Conservation (phyloP, 1,140 invertebrate species). For the Portunus trituberculatus region DNA sequence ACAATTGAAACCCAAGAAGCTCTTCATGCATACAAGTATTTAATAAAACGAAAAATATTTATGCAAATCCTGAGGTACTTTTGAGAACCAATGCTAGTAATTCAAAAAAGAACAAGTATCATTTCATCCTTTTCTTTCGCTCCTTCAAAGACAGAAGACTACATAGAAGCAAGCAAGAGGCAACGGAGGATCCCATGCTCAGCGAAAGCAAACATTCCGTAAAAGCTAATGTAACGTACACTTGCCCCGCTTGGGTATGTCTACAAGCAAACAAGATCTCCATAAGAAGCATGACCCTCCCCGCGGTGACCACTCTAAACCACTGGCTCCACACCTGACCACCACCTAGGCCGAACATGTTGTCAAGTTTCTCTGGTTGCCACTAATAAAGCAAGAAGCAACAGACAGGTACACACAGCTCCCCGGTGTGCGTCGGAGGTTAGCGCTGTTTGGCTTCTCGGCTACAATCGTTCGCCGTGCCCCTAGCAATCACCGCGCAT, state of each 20-base stretch:
- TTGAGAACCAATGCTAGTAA: background rate
- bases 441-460: background rate
- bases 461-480: background rate
- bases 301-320: background rate
- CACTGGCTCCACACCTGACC: background rate
- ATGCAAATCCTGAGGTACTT: background rate
- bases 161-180: background rate
- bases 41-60: background rate
- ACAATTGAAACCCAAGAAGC: background rate
- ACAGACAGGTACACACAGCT: slow-evolving; percentile 10
- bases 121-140: background rate
- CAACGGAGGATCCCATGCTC: background rate
- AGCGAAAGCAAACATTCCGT: background rate
- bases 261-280: background rate
- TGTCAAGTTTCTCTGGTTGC: slow-evolving; percentile 6
- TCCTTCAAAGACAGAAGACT: background rate
- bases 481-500: background rate
- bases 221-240: background rate
- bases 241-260: background rate
- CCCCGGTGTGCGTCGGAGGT: background rate
- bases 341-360: background rate
- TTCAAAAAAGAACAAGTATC: background rate
- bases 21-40: background rate
- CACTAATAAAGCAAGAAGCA: slow-evolving; percentile 12
- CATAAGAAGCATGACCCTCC: background rate